These are phyloP conservation scores for Cantharis rufa DNA, from an alignment of 2,888 invertebrate genomes.

Conservation along the genomic window DNA sequence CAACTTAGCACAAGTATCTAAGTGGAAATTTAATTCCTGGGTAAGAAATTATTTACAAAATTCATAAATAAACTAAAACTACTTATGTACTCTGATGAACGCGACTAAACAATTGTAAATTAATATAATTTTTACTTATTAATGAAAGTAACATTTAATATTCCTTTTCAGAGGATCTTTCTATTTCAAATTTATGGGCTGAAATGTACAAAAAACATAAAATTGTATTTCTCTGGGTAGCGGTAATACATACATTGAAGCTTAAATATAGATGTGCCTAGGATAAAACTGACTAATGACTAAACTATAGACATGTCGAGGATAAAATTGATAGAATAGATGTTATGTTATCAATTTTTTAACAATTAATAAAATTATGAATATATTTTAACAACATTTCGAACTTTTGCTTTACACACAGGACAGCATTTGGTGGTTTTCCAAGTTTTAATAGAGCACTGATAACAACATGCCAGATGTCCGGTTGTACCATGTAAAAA, in stretches of 20 bases:
- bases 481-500: slow-evolving; percentile 70
- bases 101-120: too few relatives aligned
- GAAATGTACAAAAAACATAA: too few relatives aligned
- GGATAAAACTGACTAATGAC: too few relatives aligned
- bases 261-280: too few relatives aligned
- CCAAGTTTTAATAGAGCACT: slow-evolving; percentile 71
- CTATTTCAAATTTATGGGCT: too few relatives aligned
- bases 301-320: too few relatives aligned
- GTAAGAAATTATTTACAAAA: not conserved
- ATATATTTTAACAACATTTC: slow-evolving; percentile 64
- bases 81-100: too few relatives aligned
- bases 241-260: too few relatives aligned
- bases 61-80: not conserved
- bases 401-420: slow-evolving; percentile 70
- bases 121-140: not conserved
- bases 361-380: slow-evolving; percentile 52
- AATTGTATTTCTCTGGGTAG: too few relatives aligned
- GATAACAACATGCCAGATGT: slow-evolving; percentile 73
- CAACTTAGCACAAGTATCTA: not conserved
- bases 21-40: not conserved
- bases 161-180: too few relatives aligned
- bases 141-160: too few relatives aligned
- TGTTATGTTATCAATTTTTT: not conserved
- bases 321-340: too few relatives aligned
- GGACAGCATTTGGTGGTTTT: slow-evolving; percentile 67